Base-by-base conservation (phyloP, 1,140 invertebrate genomes). In the Dryas iulia region DNA sequence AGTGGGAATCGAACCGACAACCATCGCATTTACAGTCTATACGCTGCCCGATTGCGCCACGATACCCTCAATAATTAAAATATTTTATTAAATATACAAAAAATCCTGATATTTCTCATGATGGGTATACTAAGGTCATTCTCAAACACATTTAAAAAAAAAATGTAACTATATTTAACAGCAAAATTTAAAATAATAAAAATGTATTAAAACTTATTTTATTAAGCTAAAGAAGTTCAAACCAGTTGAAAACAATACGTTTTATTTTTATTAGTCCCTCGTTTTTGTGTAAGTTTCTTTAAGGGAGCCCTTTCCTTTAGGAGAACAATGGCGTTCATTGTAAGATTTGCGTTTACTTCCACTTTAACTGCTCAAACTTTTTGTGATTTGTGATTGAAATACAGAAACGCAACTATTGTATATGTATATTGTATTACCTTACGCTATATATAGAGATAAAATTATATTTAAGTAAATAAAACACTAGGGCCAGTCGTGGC, bases 321-420 rank as follows among this genome's bases (percentile, higher is more conserved):
- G 56, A 62, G 66, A 69, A 69, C 66, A 69, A 66, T 66, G 54
- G 57, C 26, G 30, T 10, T 47, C 39, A 47, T 28, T n/a, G 24
- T 28, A 61, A 61, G 59, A 47, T 47, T 25, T 28, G 24, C 12
- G 59, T 47, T 61, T 23, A 25, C 35, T 61, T 52, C 35, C 59
- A 61, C 59, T 25, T 60, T 28, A 47, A 47, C 59, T 47, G 24
- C 33, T n/a, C 18, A 26, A 47, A 60, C 35, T 39, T 60, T 47
- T 60, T 47, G 33, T 47, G 6, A 47, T 18, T 47, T 47, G 14
- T 21, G 35, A 47, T 47, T 47, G 14, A 47, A 47, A 47, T 18
- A 18, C 7, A 8, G 6, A 18, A 47, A 5, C n/a, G 1, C 7
- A 21, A 2, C 4, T 39, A 39, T 47, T n/a, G 2, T 18, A 18